Base-by-base conservation (phyloP, 2,888 invertebrate species). In the Sabellastarte sp. region DNA sequence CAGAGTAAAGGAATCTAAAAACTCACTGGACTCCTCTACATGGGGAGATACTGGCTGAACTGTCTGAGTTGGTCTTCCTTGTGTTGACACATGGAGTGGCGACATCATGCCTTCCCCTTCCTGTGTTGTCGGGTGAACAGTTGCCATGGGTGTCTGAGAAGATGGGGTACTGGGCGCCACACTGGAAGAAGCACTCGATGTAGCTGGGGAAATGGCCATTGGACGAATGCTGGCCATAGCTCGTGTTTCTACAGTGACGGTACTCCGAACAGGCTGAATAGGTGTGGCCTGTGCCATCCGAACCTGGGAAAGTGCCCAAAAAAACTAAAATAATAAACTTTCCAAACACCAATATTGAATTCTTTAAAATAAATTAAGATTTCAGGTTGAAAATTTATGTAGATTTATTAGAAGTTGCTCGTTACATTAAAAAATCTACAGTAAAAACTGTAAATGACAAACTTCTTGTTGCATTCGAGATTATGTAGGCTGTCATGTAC, bases 181-280 rank as follows among this genome's bases (percentile, higher is more conserved):
- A 26, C 24, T 53, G 4, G 53, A 10, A 5, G 53, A 57, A 31
- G 78, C 72, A 2, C 72, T 61, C 28, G 71, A 61, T 50, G 73
- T 70, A 26, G 75, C 71, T 31, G 79, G 70, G 59, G 89, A 89
- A 60, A 90, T 89, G 1, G 91, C 90, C 88, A 95, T 93, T 0
- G 95, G 95, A 41, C 95, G 88, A 76, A 96, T 95, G 74, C 95
- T 94, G 28, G 95, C 96, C 68, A 95, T 87, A 0, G 91, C 94
- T 0, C 94, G 93, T 20, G 41, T 41, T 20, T 41, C 41, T 41
- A 20, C 10, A 20, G 41, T 15, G n/a, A 24, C 62, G 1, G 63
- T 73, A n/a, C 76, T 74, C 52, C 75, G 72, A 28, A 74, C 78
- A 32, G 74, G 79, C 61, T 73, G 72, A 2, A 71, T 72, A 30